Percentiles rank a stretch among this genome's conserved stretches.
Evolutionary conservation across 2,888 invertebrate species (phyloP).

Genomic region (Chrysodeixis includens): DNA sequence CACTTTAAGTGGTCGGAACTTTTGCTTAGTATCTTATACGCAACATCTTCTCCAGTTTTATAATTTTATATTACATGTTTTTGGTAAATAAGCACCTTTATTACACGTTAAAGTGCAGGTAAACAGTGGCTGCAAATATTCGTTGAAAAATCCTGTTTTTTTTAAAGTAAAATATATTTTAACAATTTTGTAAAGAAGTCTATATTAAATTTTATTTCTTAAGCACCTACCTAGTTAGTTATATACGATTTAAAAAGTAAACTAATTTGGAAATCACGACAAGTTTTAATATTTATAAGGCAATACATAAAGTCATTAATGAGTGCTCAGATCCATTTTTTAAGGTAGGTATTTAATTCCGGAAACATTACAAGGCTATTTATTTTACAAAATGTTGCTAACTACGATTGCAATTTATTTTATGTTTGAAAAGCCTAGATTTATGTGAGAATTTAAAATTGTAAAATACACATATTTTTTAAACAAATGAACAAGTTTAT

Average conservation of each 20-base stretch:
- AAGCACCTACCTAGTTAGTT: too few relatives aligned
- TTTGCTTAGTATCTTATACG: background rate
- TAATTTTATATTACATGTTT: background rate
- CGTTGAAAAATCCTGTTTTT: background rate
- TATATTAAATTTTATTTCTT: too few relatives aligned
- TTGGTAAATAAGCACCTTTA: background rate
- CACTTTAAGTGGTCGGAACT: conserved; percentile 8
- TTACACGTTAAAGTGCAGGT: background rate
- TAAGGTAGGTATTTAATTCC: background rate
- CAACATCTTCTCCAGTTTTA: background rate
- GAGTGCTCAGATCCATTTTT: background rate
- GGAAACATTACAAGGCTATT: background rate
- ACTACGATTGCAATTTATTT: background rate
- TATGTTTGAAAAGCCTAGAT: too few relatives aligned
- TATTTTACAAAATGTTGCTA: background rate
- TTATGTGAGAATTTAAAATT: too few relatives aligned
- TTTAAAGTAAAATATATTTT: too few relatives aligned
- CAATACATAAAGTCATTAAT: conserved; percentile 2
- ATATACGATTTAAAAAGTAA: too few relatives aligned
- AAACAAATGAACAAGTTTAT: too few relatives aligned
- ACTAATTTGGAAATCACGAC: too few relatives aligned
- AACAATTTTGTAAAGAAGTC: too few relatives aligned
- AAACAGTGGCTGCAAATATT: background rate
- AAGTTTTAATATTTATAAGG: background rate
- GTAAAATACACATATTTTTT: too few relatives aligned